Evolutionary conservation across 2,797 vertebrate species (phyloP).

Genomic region (Lemur catta): DNA sequence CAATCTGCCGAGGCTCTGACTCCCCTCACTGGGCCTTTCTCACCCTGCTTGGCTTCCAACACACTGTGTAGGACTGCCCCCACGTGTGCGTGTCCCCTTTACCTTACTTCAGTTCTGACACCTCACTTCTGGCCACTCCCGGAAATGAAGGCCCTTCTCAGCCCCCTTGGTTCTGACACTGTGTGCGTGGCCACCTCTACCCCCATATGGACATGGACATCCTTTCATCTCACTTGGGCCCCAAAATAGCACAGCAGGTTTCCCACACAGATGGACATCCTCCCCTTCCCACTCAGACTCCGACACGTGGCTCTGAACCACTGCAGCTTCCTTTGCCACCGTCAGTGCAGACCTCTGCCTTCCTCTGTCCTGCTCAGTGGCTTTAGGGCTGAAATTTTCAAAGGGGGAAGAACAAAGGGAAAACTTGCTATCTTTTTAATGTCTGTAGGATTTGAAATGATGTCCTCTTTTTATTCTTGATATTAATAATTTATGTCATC

Average conservation of each 20-base stretch:
- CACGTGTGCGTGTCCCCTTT: accelerated
- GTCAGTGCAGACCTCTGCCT: neutral
- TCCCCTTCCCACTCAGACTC: neutral
- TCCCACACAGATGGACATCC: neutral
- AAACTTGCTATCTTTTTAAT: neutral
- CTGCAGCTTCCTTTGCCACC: neutral
- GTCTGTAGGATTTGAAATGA: neutral
- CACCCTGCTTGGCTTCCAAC: no score
- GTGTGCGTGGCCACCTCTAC: no score
- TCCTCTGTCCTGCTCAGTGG: neutral
- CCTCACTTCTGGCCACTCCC: neutral
- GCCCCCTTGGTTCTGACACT: neutral
- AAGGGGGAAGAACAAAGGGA: neutral
- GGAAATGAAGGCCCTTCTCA: neutral
- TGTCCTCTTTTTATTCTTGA: neutral
- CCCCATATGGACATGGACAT: neutral
- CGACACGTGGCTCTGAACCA: neutral
- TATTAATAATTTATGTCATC: neutral
- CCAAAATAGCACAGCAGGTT: neutral
- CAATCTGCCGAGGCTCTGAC: neutral
- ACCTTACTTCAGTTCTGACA: neutral
- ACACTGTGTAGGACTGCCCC: neutral
- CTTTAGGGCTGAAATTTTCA: neutral
- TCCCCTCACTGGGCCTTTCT: neutral
- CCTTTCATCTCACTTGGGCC: neutral